phyloP scores from a whole-genome alignment of 2,113 vertebrate genomes.

The Phoxinus phoxinus region DNA sequence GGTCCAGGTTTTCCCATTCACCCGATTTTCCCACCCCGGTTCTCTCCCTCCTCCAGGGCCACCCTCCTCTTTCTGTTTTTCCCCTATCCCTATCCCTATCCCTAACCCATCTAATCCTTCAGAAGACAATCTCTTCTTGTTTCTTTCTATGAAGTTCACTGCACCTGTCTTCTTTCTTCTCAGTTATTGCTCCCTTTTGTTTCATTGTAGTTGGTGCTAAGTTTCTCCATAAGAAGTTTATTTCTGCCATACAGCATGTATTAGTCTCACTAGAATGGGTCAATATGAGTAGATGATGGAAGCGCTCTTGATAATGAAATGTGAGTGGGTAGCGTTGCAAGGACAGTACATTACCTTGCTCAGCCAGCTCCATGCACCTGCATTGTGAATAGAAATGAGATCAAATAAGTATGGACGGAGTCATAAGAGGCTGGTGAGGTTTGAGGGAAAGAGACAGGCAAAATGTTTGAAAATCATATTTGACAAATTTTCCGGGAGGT shows the following conservation, averaged over 20 bases:
- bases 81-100: too few relatives aligned
- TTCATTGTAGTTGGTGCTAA: not conserved
- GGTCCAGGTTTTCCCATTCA: slow-evolving; percentile 24
- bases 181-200: slow-evolving; percentile 23
- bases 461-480: not conserved
- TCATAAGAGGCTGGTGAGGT: not conserved
- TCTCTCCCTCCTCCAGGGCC: not conserved
- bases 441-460: not conserved
- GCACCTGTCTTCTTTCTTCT: slow-evolving; percentile 4
- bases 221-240: slow-evolving; percentile 33
- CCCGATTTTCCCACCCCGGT: too few relatives aligned
- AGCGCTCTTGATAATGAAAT: slow-evolving; percentile 48
- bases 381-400: slow-evolving; percentile 13
- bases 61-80: not conserved
- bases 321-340: slow-evolving; percentile 32
- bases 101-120: not conserved
- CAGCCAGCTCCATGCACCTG: slow-evolving; percentile 22
- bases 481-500: not conserved
- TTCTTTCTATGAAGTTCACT: not conserved
- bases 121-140: not conserved
- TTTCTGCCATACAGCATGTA: slow-evolving; percentile 35
- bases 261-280: slow-evolving; percentile 26
- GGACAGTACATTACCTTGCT: slow-evolving; percentile 40
- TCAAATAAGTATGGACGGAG: not conserved
- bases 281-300: slow-evolving; percentile 53